Base-by-base conservation (phyloP, 2,113 vertebrate species). In the Phodopus roborovskii region DNA sequence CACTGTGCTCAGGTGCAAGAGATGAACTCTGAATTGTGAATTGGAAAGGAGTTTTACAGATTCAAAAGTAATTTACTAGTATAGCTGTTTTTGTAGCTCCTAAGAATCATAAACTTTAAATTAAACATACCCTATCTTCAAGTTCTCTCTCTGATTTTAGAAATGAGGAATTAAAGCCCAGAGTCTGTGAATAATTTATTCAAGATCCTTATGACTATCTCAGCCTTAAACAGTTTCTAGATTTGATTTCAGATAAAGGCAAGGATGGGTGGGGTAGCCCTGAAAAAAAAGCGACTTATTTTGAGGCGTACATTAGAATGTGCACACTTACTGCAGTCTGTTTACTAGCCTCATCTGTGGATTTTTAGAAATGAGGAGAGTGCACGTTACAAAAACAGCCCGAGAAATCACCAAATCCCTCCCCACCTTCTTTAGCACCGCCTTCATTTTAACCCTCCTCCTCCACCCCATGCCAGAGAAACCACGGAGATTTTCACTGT, bases 61-160 rank as follows among this genome's bases (percentile, higher is more conserved):
- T 66, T 75, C n/a, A 20, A 84, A 90, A 91, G 39, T 71, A 58
- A 96, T 70, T 93, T 93, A 64, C 82, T 73, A 42, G 10, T 53
- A 3, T 28, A 92, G 86, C 13, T 17, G 42, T n/a, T 73, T 90
- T 79, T 79, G 28, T 26, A 30, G 91, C 83, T 62, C 78, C 50
- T 79, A 94, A 91, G 71, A 94, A 68, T 83, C 42, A 58, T 28
- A 90, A 42, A 28, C 66, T 94, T 92, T 84, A 91, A 94, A 66
- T 79, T 81, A 92, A 90, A 68, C 26, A 5, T 30, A 36, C 33
- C 48, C 12, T 30, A 64, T 42, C 33, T 91, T 92, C 24, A 85
- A 45, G 48, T 36, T 39, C 10, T 26, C 77, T 1, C 45, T 48
- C 22, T 83, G 79, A 42, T 42, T 83, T 60, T 83, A 82, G 79